A percentile compares a stretch with the other conserved stretches of the same genome.
Conservation (phyloP, 2,888 invertebrate genomes). For the Pyrrhopygopsis socrates region DNA sequence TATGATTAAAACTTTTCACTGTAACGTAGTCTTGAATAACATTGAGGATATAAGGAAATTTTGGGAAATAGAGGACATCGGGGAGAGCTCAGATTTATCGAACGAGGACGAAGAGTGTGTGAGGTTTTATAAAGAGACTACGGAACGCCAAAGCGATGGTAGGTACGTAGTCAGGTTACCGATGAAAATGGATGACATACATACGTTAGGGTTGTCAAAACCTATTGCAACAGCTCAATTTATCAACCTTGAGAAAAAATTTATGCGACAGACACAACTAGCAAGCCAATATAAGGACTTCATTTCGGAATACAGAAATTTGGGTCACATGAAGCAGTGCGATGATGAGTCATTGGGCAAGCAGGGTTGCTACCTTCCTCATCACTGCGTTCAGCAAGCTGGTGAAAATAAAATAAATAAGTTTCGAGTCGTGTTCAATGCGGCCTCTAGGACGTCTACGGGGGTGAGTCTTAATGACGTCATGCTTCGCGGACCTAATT, state of each 20-base stretch:
- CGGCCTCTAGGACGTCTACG: background rate
- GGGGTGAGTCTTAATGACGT: slow-evolving; percentile 46
- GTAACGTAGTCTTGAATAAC: slow-evolving; percentile 34
- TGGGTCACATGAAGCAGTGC: background rate
- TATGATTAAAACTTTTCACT: slow-evolving; percentile 27
- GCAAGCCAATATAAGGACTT: background rate
- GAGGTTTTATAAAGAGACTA: background rate
- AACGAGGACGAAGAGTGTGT: slow-evolving; percentile 44
- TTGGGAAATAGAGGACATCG: slow-evolving; percentile 43
- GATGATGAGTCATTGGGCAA: background rate
- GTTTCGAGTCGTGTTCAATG: background rate
- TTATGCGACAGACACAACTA: background rate
- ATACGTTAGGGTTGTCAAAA: background rate
- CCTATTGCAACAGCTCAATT: background rate
- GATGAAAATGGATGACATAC: background rate
- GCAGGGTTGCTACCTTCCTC: slow-evolving; percentile 49
- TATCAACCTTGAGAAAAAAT: background rate
- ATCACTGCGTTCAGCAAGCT: slow-evolving; percentile 45
- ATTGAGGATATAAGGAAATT: slow-evolving; percentile 34
- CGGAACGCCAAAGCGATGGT: background rate
- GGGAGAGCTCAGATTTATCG: slow-evolving; percentile 9
- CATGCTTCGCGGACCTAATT: background rate
- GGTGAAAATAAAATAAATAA: background rate
- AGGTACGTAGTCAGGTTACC: background rate
- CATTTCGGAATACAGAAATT: background rate